A percentile compares a stretch with the other conserved stretches of the same genome.
Evolutionary conservation across 2,113 vertebrate species (phyloP).

Genomic region (Oryctolagus cuniculus): mOryCun1.1 NC_091436.1:133368501-133369000

Average conservation of each 20-base stretch:
- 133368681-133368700: neutral
- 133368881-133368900: neutral
- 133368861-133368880: neutral
- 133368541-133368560: neutral
- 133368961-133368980: too few relatives aligned
- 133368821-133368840: neutral
- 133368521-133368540: constrained; percentile 4
- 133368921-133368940: too few relatives aligned
- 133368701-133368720: neutral
- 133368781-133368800: neutral
- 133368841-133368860: neutral
- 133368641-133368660: neutral
- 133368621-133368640: neutral
- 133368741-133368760: neutral
- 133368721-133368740: neutral
- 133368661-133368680: neutral
- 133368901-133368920: neutral
- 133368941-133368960: rapidly evolving
- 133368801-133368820: rapidly evolving
- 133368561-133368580: constrained; percentile 32
- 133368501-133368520: neutral
- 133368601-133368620: neutral
- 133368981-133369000: too few relatives aligned
- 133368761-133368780: neutral
- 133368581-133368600: neutral